Evolutionary conservation across 2,888 invertebrate species (phyloP), one percentile per base, ranked within the genome.

Genomic region (Heteropelma amictum): DNA sequence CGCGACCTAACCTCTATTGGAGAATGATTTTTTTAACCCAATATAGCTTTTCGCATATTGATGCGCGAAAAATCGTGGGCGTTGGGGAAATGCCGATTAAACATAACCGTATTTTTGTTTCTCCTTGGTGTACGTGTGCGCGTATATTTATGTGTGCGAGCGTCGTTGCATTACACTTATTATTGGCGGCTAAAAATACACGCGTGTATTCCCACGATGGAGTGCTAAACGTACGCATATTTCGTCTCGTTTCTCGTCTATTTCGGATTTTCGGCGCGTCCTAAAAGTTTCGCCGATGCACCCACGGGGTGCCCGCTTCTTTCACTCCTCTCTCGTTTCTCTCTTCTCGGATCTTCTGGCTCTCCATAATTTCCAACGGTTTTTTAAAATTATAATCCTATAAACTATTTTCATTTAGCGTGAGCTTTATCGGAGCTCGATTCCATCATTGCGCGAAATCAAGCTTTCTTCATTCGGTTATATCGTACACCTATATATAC

Each of bases 111-210:
- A 35, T 12, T 40, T 23, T 26, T 26, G 28, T 47, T 33, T 30
- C 45, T 23, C n/a, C 10, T 8, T 14, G 12, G 26, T 23, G 17
- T 35, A n/a, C 35, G 10, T 21, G 26, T 30, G 2, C 7, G 51
- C 40, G 33, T 38, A 7, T 28, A 23, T 26, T 54, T 17, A 14
- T 56, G 21, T 10, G 35, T 35, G 8, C 8, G 33, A 12, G 28
- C 19, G 35, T 54, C 38, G 35, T 58, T 56, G 56, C 49, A 56
- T 54, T 51, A 60, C 54, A 68, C 49, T 19, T n/a, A n/a, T n/a
- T n/a, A n/a, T n/a, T 70, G 70, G 71, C 74, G 67, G 65, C 70
- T 75, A 75, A 70, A 75, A 75, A 75, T 75, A 75, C 65, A 40
- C 70, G 61, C 47, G 65, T n/a, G n/a, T 61, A 67, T 75, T 75